Evolutionary conservation across 2,888 invertebrate species (phyloP), one percentile per base, ranked within the genome.

Genomic region (Marronus borbonicus): DNA sequence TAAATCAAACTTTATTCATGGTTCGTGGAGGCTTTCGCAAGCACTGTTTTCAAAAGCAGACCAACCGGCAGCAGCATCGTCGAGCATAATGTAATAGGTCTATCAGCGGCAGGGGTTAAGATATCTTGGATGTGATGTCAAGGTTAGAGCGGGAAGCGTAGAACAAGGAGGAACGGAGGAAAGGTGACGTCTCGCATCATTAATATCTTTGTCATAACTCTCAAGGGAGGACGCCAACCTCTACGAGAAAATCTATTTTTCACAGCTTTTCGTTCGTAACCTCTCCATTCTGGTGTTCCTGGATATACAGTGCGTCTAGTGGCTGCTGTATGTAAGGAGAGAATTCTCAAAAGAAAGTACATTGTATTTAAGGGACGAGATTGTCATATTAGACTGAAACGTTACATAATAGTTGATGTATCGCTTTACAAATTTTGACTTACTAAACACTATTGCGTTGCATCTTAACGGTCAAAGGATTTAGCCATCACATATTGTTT

Each of bases 201-300:
- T 66, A 66, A 66, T 66, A 39, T 66, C 65, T 66, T 20, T 20
- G 65, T 66, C 65, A 66, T 66, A 66, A 66, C 44, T 44, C 44
- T 44, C 20, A 44, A 20, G 55, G 55, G 55, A 39, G 44, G 20
- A 36, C 65, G 65, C 39, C 65, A 66, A 66, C 44, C 44, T 39
- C 44, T n/a, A 58, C 12, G 44, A 44, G 39, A 20, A 39, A 44
- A 66, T 66, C 39, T 44, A 66, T 66, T 66, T 66, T 66, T 66
- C 65, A 66, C 65, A 36, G 39, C 17, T 44, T 39, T 44, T 44
- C 39, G 2, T 39, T 66, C 65, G 44, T 20, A 58, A 58, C 10
- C 7, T 58, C 55, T 44, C 44, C 44, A 44, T 44, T 44, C 44
- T 8, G 44, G 12, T 12, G 8, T 44, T 8, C 44, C 8, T 8